Conservation (phyloP, 2,888 invertebrate genomes). For the Acronicta psi region DNA sequence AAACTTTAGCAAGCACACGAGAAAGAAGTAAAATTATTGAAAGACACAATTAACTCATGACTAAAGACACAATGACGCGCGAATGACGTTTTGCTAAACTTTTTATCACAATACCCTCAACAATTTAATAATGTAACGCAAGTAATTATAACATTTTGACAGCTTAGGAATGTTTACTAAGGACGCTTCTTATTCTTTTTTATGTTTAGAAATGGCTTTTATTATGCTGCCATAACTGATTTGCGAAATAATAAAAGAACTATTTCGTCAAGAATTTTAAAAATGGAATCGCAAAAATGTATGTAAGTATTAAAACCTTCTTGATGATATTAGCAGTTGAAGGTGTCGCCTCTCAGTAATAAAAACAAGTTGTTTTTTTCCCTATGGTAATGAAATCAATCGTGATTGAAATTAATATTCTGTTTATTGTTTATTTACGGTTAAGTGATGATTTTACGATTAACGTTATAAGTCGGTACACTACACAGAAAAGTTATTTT, state of each 20-base stretch:
- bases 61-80: constrained; percentile 34
- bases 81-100: constrained; percentile 11
- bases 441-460: too few species aligned
- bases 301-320: neutral
- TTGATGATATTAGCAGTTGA: neutral
- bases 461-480: too few species aligned
- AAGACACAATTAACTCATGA: constrained; percentile 53
- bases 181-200: constrained; percentile 2
- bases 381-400: too few species aligned
- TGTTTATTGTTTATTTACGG: too few species aligned
- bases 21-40: constrained; percentile 32
- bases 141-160: constrained; percentile 28
- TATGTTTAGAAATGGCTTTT: neutral
- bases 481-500: too few species aligned
- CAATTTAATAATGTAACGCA: constrained; percentile 9
- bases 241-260: neutral
- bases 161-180: constrained; percentile 21
- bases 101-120: constrained; percentile 44
- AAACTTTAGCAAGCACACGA: constrained; percentile 49
- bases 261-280: neutral
- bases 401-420: too few species aligned
- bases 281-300: neutral
- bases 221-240: neutral
- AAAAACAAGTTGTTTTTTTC: neutral
- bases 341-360: neutral